These are phyloP conservation scores for Rhinophrynus dorsalis DNA, from an alignment of 2,797 vertebrate species.

Conservation along the genomic window DNA sequence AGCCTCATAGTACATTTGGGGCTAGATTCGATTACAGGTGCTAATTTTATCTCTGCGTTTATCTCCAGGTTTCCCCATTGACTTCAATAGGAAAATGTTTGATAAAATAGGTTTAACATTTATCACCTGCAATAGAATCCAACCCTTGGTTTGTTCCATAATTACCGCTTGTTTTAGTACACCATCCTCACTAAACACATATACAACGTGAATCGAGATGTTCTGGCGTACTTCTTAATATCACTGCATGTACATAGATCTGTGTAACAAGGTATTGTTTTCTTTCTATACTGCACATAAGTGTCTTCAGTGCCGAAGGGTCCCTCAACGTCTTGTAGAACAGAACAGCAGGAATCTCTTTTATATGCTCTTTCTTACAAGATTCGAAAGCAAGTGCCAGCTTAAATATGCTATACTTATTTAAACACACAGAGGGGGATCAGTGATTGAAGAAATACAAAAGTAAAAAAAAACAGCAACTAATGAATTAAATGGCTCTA, in stretches of 20 bases:
- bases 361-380: constrained; percentile 50
- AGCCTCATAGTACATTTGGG: too few relatives aligned
- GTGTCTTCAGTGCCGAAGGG: constrained; percentile 44
- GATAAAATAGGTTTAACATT: too few relatives aligned
- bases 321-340: constrained; percentile 41
- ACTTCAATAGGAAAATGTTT: too few relatives aligned
- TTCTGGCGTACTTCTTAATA: background rate
- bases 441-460: constrained; percentile 38
- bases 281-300: constrained; percentile 37
- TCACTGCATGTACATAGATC: constrained; percentile 43
- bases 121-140: too few relatives aligned
- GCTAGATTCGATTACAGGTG: too few relatives aligned
- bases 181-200: too few relatives aligned
- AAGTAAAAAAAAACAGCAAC: constrained; percentile 18
- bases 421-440: constrained; percentile 50
- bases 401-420: constrained; percentile 51
- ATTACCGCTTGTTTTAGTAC: too few relatives aligned
- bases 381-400: constrained; percentile 43
- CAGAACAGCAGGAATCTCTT: constrained; percentile 46
- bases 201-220: background rate
- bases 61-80: too few relatives aligned
- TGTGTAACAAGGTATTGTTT: constrained; percentile 48
- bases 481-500: constrained; percentile 38
- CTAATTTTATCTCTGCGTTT: too few relatives aligned
- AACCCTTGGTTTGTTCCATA: too few relatives aligned